Conservation (phyloP, 1,140 invertebrate species). For the Cydia splendana region DNA sequence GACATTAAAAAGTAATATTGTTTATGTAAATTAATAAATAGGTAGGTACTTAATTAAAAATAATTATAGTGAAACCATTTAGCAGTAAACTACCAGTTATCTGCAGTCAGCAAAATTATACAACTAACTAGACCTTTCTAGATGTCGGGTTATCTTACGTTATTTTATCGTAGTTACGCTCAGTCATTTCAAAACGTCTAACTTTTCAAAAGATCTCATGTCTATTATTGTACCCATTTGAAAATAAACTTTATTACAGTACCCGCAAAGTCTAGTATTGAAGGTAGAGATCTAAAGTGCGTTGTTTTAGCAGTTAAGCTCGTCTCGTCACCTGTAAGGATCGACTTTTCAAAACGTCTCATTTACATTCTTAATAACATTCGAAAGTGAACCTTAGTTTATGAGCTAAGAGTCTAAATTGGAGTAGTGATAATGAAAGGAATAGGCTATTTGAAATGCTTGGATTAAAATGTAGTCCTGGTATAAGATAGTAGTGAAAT, state of each 20-base stretch:
- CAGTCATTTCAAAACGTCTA: neutral
- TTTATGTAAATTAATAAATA: neutral
- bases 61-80: neutral
- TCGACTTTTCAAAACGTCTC: neutral
- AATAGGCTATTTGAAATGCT: neutral
- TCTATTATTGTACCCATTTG: neutral
- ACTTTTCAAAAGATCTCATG: neutral
- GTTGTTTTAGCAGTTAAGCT: neutral
- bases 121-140: conserved; percentile 1
- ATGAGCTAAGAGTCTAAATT: neutral
- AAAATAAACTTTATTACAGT: neutral
- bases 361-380: neutral
- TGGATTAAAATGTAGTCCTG: neutral
- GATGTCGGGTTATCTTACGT: conserved; percentile 4
- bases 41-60: neutral
- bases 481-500: conserved; percentile 3
- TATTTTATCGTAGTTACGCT: neutral
- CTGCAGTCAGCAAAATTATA: neutral
- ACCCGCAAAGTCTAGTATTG: neutral
- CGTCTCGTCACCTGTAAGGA: neutral
- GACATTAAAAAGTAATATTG: neutral
- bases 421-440: neutral
- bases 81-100: neutral
- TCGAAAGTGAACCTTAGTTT: neutral
- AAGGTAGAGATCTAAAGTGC: neutral